A percentile compares a stretch with the other conserved stretches of the same genome.
phyloP scores from a whole-genome alignment of 2,888 invertebrate species.

The Standfussiana lucernea region DNA sequence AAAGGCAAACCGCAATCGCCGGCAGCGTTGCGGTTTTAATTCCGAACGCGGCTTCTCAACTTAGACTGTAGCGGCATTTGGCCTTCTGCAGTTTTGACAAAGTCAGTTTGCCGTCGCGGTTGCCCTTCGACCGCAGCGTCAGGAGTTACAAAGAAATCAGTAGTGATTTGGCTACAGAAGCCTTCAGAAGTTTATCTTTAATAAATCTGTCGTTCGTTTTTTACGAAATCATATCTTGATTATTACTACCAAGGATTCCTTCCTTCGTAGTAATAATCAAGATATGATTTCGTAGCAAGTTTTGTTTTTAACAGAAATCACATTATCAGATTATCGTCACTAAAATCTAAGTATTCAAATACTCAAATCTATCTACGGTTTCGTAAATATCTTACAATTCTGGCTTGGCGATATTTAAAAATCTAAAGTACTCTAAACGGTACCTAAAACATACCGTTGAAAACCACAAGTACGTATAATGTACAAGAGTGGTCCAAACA shows the following conservation, averaged over 20 bases:
- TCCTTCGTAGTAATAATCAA: not conserved
- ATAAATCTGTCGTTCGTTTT: not conserved
- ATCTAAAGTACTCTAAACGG: slow-evolving; percentile 20
- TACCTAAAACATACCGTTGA: slow-evolving; percentile 37
- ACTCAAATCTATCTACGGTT: slow-evolving; percentile 17
- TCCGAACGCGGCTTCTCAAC: not conserved
- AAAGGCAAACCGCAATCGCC: too few relatives aligned
- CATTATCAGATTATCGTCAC: slow-evolving; percentile 1
- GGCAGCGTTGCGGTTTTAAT: not conserved
- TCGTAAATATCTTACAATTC: slow-evolving; percentile 37
- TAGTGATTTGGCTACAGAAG: not conserved
- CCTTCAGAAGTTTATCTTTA: not conserved
- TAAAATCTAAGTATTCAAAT: slow-evolving; percentile 33
- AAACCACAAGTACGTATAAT: slow-evolving; percentile 24
- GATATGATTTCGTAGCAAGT: not conserved
- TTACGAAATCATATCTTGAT: too few relatives aligned
- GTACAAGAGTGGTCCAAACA: slow-evolving; percentile 38
- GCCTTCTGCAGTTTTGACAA: not conserved
- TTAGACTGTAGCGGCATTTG: not conserved
- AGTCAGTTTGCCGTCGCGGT: too few relatives aligned
- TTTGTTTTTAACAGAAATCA: not conserved
- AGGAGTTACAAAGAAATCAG: not conserved
- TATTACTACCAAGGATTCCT: too few relatives aligned
- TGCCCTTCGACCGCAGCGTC: not conserved
- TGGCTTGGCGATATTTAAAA: slow-evolving; percentile 43